phyloP scores from a whole-genome alignment of 2,888 invertebrate species.

The Didymodactylos carnosus region DNA sequence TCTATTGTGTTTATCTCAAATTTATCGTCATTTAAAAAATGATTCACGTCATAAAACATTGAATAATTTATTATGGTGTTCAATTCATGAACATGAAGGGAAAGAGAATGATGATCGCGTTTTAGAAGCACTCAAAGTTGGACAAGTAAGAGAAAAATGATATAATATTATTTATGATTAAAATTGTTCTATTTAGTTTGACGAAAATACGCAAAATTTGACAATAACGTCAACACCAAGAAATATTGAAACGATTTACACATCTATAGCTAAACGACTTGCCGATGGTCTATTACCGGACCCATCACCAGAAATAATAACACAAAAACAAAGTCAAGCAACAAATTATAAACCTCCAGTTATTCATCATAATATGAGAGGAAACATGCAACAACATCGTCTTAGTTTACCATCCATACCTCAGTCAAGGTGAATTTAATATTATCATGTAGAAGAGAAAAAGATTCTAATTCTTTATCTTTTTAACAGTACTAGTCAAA shows the following conservation, averaged over 20 bases:
- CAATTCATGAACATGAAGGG: neutral
- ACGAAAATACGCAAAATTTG: neutral
- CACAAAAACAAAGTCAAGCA: neutral
- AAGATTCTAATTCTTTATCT: too few species aligned
- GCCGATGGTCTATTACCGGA: neutral
- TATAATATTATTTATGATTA: neutral
- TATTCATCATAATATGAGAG: neutral
- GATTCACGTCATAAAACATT: neutral
- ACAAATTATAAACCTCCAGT: neutral
- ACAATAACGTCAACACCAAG: neutral
- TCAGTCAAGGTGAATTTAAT: neutral
- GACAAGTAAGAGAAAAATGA: conserved; percentile 21
- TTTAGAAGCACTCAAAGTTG: conserved; percentile 30
- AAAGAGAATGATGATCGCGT: conserved; percentile 28
- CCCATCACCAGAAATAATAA: neutral
- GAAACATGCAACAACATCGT: neutral
- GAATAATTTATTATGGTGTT: neutral
- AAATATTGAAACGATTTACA: neutral
- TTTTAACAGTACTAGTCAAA: neutral
- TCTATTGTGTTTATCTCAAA: neutral
- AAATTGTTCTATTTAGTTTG: neutral
- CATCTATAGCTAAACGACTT: neutral
- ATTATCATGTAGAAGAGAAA: neutral
- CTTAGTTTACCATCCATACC: neutral
- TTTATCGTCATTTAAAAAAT: neutral